Conservation (phyloP, 1,140 invertebrate species). For the Diuraphis noxia region DNA sequence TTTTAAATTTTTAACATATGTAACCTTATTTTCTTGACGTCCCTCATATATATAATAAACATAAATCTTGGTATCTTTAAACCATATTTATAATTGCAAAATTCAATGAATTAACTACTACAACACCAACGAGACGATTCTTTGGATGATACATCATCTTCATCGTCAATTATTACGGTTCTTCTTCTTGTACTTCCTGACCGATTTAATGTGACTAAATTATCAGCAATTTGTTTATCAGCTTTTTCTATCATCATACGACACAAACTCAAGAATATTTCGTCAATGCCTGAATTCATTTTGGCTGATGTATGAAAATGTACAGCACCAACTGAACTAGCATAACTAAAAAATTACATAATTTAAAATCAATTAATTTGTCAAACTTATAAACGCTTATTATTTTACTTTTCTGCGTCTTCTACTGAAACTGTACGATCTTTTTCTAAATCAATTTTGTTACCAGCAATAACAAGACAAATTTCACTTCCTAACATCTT, state of each 20-base stretch:
- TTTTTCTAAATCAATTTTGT: slow-evolving; percentile 96
- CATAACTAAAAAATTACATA: slow-evolving; percentile 70
- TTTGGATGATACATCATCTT: slow-evolving; percentile 51
- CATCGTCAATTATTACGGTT: slow-evolving; percentile 66
- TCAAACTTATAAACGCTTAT: slow-evolving; percentile 15
- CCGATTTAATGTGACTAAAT: slow-evolving; percentile 62
- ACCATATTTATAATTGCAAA: not conserved
- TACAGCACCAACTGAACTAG: slow-evolving; percentile 87
- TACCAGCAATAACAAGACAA: slow-evolving; percentile 90
- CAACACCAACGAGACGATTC: slow-evolving; percentile 41
- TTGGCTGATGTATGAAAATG: slow-evolving; percentile 97
- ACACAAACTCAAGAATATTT: slow-evolving; percentile 87
- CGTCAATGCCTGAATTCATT: slow-evolving; percentile 87
- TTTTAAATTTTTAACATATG: too few species aligned
- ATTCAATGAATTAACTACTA: not conserved
- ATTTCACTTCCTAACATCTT: slow-evolving; percentile 95
- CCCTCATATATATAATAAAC: not conserved
- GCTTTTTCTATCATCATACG: slow-evolving; percentile 68
- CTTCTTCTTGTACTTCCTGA: slow-evolving; percentile 64
- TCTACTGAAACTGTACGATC: slow-evolving; percentile 80
- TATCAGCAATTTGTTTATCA: slow-evolving; percentile 61
- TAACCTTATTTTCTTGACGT: too few species aligned
- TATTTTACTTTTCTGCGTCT: slow-evolving; percentile 83
- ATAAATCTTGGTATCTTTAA: not conserved
- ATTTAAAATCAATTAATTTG: slow-evolving; percentile 51